These are phyloP conservation scores for Melanotaenia trifasciata DNA, from an alignment of 2,797 vertebrate species.

Conservation along the genomic window DNA sequence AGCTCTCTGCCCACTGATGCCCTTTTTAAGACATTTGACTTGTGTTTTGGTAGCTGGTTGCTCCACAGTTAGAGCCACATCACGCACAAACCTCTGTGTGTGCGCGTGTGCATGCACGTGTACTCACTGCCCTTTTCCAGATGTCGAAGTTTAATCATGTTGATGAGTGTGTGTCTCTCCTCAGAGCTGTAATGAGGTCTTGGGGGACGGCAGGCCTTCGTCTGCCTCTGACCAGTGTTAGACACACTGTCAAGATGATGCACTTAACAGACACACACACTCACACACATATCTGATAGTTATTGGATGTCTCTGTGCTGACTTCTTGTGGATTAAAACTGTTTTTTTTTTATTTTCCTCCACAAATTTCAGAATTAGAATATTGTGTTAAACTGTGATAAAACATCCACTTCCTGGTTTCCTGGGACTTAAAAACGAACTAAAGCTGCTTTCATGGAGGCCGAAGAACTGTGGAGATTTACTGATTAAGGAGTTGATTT, in stretches of 20 bases:
- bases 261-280: neutral
- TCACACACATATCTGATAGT: neutral
- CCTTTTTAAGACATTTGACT: neutral
- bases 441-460: too few species aligned
- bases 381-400: too few species aligned
- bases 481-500: too few species aligned
- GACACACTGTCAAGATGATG: slow-evolving; percentile 4
- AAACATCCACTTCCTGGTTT: too few species aligned
- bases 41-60: neutral
- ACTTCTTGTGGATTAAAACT: neutral
- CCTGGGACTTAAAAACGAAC: too few species aligned
- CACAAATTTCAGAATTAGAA: too few species aligned
- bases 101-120: too few species aligned
- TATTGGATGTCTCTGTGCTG: too few species aligned
- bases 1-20: neutral
- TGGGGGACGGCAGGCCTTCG: slow-evolving; percentile 35
- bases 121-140: neutral
- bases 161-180: neutral
- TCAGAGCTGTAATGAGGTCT: slow-evolving; percentile 63
- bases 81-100: neutral
- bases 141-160: slow-evolving; percentile 5
- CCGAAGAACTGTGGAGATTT: too few species aligned
- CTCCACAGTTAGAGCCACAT: neutral
- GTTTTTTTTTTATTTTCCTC: too few species aligned
- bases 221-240: slow-evolving; percentile 13